These are phyloP conservation scores for Anser brachyrhynchus DNA, from an alignment of 2,113 vertebrate genomes.

Conservation along the genomic window DNA sequence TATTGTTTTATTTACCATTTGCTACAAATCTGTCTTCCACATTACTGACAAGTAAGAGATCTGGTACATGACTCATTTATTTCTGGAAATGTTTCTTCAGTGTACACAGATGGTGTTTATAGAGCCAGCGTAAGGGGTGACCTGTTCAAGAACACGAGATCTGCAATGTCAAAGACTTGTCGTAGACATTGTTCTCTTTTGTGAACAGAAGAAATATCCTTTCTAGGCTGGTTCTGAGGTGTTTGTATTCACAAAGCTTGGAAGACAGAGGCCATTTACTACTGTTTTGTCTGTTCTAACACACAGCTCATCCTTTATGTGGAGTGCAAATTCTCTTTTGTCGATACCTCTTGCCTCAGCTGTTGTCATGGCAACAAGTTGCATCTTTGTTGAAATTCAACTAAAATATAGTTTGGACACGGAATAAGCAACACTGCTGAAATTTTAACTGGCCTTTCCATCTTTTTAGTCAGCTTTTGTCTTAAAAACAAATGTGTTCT, in stretches of 20 bases:
- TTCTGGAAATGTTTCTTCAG: slow-evolving; percentile 50
- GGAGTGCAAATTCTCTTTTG: slow-evolving; percentile 22
- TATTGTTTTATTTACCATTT: slow-evolving; percentile 44
- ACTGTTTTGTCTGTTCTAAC: slow-evolving; percentile 25
- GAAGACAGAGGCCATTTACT: slow-evolving; percentile 5
- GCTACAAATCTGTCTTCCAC: not conserved
- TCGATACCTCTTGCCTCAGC: not conserved
- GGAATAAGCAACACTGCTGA: not conserved
- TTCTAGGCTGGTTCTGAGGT: not conserved
- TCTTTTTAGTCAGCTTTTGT: not conserved
- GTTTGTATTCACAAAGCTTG: slow-evolving; percentile 8
- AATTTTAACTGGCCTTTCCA: not conserved
- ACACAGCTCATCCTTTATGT: slow-evolving; percentile 9
- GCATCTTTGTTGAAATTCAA: slow-evolving; percentile 30
- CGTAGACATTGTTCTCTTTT: not conserved
- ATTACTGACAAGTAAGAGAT: slow-evolving; percentile 9
- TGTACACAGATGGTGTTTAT: slow-evolving; percentile 62
- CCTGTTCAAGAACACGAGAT: not conserved
- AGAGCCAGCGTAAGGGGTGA: not conserved
- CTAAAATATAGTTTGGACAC: not conserved
- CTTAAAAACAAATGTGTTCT: not conserved
- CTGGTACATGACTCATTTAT: slow-evolving; percentile 48
- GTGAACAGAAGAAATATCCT: not conserved
- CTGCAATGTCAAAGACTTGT: not conserved
- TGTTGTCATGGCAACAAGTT: slow-evolving; percentile 52